Evolutionary conservation across 2,797 vertebrate genomes (phyloP), one percentile per base, ranked within the genome.

Genomic region (Neoniphon sammara): DNA sequence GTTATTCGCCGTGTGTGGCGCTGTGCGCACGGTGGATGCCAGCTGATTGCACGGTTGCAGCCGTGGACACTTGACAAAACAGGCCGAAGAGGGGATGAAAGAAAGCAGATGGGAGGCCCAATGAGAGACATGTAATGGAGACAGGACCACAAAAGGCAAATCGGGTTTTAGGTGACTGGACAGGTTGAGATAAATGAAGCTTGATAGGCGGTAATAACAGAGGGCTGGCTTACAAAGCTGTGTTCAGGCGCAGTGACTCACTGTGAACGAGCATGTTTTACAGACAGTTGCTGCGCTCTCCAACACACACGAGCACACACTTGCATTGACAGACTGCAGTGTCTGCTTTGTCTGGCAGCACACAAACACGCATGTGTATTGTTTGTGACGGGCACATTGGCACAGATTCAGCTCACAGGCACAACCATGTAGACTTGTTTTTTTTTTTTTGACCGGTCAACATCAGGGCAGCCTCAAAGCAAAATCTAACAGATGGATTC

Each of bases 1-100:
- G 56, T 80, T 59, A 56, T 27, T 56, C 54, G 3, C 25, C 18
- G 30, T 30, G 34, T n/a, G 9, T 63, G 34, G 60, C 62, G 64
- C 56, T 69, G 63, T 70, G 57, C 36, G 42, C 58, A 72, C 25
- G 20, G 25, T 18, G 18, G 6, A 57, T n/a, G 17, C 5, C 46
- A 27, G 5, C 5, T 56, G 17, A 75, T 18, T 50, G 67, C 34
- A 39, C 25, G 50, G 57, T 34, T 59, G 17, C 52, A 56, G 50
- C 62, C 66, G 31, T 47, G 50, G 21, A 23, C 50, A 53, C 23
- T 25, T 55, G 25, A 27, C 53, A 30, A 9, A 54, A 17, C 53
- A 30, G 25, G 25, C 15, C 30, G 25, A 30, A 55, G 30, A 3
- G n/a, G 3, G 12, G 52, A 27, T 54, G 52, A 54, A 27, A 54